phyloP scores from a whole-genome alignment of 2,797 vertebrate species.

The Heterohyrax brucei region DNA sequence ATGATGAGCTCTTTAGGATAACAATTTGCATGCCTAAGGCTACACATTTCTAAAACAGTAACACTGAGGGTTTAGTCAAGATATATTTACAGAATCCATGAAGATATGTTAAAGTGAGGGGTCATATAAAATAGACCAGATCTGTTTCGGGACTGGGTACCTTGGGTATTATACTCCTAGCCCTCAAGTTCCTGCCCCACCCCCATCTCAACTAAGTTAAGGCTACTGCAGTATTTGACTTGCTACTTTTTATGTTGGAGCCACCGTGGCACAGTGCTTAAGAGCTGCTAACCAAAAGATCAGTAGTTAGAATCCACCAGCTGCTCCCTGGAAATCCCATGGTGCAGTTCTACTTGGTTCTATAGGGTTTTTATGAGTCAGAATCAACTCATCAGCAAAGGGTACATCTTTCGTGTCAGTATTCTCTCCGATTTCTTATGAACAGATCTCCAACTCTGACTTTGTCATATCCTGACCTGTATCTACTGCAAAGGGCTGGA shows the following conservation, averaged over 20 bases:
- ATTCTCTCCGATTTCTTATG: conserved; percentile 19
- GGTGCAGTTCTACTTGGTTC: too few species aligned
- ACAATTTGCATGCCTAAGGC: conserved; percentile 27
- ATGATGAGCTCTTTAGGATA: conserved; percentile 22
- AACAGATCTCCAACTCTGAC: conserved; percentile 13
- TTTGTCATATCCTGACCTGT: conserved; percentile 36
- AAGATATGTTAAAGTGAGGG: not conserved
- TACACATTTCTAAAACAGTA: conserved; percentile 49
- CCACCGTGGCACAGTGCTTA: too few species aligned
- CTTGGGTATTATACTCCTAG: not conserved
- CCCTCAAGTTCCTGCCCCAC: not conserved
- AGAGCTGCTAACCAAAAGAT: too few species aligned
- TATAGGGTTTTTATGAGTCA: too few species aligned
- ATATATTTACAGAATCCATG: conserved; percentile 26
- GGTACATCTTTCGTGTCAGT: conserved; percentile 16
- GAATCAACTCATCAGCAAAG: too few species aligned
- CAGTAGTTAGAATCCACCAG: too few species aligned
- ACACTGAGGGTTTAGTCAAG: conserved; percentile 32
- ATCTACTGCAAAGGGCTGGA: not conserved
- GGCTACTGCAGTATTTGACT: not conserved
- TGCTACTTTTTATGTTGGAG: conserved; percentile 27
- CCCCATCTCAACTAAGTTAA: not conserved
- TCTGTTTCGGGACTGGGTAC: conserved; percentile 15
- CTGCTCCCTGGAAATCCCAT: too few species aligned
- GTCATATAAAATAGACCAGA: conserved; percentile 8